Evolutionary conservation across 2,113 vertebrate genomes (phyloP), one percentile per base, ranked within the genome.

Genomic region (Serinus canaria): DNA sequence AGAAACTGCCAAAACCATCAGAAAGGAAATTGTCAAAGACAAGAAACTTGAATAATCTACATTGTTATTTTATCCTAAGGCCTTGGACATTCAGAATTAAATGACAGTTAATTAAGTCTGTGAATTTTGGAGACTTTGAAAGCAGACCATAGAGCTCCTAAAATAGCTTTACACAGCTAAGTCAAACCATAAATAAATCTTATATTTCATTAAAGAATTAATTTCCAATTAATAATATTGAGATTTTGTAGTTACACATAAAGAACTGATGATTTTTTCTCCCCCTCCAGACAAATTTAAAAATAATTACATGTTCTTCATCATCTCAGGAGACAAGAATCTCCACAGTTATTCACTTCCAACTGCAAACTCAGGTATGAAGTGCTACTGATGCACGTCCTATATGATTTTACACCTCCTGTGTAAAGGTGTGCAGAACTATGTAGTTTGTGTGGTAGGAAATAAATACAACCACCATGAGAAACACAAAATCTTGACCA

Each of bases 391-490:
- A 37, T 13, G 46, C 31, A 55, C 10, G 24, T 13, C n/a, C 11
- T 0, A 4, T 28, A 27, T 13, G 47, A 67, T 3, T 33, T 41
- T 18, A 53, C 8, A 52, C 5, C 30, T 24, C 14, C 27, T 5
- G 13, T 16, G 21, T 22, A 27, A 63, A 87, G 43, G 41, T 44
- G n/a, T 41, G 24, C 33, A 62, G 50, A 77, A 24, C 52, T 39
- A 31, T 13, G 19, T 25, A 33, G 11, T 64, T n/a, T 63, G 75
- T 47, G 23, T 8, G 16, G 44, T 18, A 67, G n/a, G 24, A 59
- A 63, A 52, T 9, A 68, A 62, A 59, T 19, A 52, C 21, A 68
- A 15, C 28, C n/a, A 39, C 6, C 39, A 47, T 0, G 9, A 62
- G 35, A 60, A 83, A 73, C 0, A 2, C 9, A 25, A 92, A 95